Evolutionary conservation across 2,888 invertebrate genomes (phyloP), one percentile per base, ranked within the genome.

Genomic region (Slavum lentiscoides): DNA sequence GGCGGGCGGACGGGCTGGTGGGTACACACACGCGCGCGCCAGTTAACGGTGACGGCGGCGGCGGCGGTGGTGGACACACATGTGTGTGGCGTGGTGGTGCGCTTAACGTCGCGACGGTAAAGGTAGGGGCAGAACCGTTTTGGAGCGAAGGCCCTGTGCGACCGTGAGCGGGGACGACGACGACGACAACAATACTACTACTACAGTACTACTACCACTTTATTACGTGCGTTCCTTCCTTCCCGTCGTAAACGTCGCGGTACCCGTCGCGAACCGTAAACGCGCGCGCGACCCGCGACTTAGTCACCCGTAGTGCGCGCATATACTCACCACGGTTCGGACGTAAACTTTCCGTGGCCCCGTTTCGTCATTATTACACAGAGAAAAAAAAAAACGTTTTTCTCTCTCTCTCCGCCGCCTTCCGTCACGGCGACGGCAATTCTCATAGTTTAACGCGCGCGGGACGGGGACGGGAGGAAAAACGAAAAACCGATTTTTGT

Each of bases 81-180:
- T 64, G 70, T 55, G 30, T 64, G 70, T 62, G n/a, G n/a, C n/a
- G 62, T 49, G 49, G 49, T 49, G 49, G 49, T 49, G 49, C 49
- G 49, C 0, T 13, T 49, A 64, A 30, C 30, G 62, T n/a, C 59
- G 43, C 21, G 23, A 70, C 58, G 66, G 61, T 72, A 80, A 72
- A 80, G 70, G 80, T 80, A 80, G 80, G 80, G 80, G 80, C 80
- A 80, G 70, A 80, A 70, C 80, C 64, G 72, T 80, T 80, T 80
- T 80, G 70, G 70, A 72, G 80, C 72, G 80, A 80, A 80, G 80
- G 80, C 70, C 80, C 80, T 80, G 80, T 69, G 13, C 30, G 39
- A 58, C 23, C 80, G 62, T 70, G 21, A 64, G 70, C 80, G 70
- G 70, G 70, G 70, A 70, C 80, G 75, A 19, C 58, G 21, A 23